Evolutionary conservation across 35 echinoderm and acorn worm genomes (phyloP).

Genomic region (Antedon bifida): DNA sequence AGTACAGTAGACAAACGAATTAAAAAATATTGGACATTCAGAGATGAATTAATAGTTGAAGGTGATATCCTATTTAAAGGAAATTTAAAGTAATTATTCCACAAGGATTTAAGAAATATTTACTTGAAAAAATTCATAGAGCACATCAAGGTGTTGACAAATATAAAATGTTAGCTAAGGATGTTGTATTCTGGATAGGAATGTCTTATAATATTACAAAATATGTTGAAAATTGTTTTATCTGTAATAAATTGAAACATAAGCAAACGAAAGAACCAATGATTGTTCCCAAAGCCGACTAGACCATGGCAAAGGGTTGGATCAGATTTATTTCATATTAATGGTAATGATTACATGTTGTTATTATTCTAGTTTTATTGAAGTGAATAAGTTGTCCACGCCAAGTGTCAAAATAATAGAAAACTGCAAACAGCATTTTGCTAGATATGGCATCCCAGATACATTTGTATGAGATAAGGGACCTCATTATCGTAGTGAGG

Average conservation of each 20-base stretch:
- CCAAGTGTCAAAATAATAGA: not conserved
- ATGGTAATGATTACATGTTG: slow-evolving; percentile 13
- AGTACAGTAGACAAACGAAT: slow-evolving; percentile 7
- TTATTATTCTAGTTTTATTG: slow-evolving; percentile 26
- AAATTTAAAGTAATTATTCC: slow-evolving; percentile 19
- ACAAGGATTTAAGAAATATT: not conserved
- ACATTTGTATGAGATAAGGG: slow-evolving; percentile 7
- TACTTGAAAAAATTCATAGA: slow-evolving; percentile 35
- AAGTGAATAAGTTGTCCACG: slow-evolving; percentile 14
- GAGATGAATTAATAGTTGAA: slow-evolving; percentile 39
- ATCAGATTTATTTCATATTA: slow-evolving; percentile 26
- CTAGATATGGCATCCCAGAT: slow-evolving; percentile 30
- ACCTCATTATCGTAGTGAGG: not conserved
- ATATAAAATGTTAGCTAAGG: slow-evolving; percentile 23
- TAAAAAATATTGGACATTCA: slow-evolving; percentile 17
- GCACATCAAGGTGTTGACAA: slow-evolving; percentile 39
- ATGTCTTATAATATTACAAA: slow-evolving; percentile 20
- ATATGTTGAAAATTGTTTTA: slow-evolving; percentile 11
- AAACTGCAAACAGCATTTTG: slow-evolving; percentile 19
- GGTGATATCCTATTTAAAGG: slow-evolving; percentile 15
- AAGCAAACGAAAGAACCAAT: slow-evolving; percentile 28
- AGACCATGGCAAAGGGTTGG: slow-evolving; percentile 35
- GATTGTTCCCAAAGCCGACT: slow-evolving; percentile 12
- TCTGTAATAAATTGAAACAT: slow-evolving; percentile 12
- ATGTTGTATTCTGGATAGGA: slow-evolving; percentile 34